Conservation (phyloP, 1,140 invertebrate species). For the Cotesia glomerata region DNA sequence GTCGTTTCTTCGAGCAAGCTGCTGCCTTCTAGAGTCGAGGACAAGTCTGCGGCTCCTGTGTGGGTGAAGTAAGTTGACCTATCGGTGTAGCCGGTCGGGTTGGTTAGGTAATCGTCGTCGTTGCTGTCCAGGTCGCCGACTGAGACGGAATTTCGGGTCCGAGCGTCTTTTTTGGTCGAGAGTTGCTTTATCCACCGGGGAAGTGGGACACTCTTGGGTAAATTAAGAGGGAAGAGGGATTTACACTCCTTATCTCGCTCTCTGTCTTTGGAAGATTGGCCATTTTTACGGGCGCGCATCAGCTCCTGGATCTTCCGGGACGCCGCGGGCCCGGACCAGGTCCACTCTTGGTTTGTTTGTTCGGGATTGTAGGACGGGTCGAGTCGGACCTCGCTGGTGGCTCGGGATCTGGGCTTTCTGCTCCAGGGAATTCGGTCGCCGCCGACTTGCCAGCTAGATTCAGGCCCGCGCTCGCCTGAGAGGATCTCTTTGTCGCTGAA, state of each 20-base stretch:
- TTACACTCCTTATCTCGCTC: conserved; percentile 44
- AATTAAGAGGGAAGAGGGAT: conserved; percentile 49
- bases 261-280: conserved; percentile 20
- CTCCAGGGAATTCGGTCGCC: conserved; percentile 56
- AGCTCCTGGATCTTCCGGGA: conserved; percentile 66
- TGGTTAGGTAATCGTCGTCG: conserved; percentile 10
- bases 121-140: conserved; percentile 37
- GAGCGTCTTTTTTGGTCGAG: conserved; percentile 44
- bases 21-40: conserved; percentile 52
- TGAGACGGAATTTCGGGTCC: conserved; percentile 35
- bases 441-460: conserved; percentile 65
- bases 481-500: conserved; percentile 74
- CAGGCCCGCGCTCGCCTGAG: conserved; percentile 66
- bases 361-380: conserved; percentile 59
- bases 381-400: conserved; percentile 59
- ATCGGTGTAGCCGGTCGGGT: not conserved
- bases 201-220: conserved; percentile 49
- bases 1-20: conserved; percentile 77
- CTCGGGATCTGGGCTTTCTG: conserved; percentile 60
- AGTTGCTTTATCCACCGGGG: conserved; percentile 54
- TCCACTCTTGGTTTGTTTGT: conserved; percentile 66
- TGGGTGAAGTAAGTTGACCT: conserved; percentile 48
- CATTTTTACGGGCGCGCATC: conserved; percentile 56
- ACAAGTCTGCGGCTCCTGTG: conserved; percentile 41
- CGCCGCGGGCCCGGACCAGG: conserved; percentile 73